These are phyloP conservation scores for Phylloscopus trochiloides DNA, from an alignment of 2,113 vertebrate genomes.

Conservation along the genomic window DNA sequence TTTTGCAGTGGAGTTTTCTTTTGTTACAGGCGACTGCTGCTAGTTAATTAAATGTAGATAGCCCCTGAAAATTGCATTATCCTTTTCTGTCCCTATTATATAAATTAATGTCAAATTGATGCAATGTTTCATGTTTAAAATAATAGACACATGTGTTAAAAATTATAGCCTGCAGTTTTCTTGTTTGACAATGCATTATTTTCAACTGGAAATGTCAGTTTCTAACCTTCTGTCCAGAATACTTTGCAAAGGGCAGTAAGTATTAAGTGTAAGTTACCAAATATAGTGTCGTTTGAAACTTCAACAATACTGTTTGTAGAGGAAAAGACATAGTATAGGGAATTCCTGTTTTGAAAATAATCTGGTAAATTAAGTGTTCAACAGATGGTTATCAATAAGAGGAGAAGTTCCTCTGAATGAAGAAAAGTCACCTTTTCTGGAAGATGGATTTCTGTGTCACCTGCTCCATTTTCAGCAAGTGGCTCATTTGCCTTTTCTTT, in stretches of 20 bases:
- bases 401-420: not conserved
- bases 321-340: not conserved
- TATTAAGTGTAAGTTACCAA: conserved; percentile 62
- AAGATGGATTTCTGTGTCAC: not conserved
- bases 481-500: not conserved
- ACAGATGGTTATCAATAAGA: not conserved
- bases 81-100: conserved; percentile 75
- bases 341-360: not conserved
- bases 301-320: not conserved
- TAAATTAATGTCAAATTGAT: conserved; percentile 79
- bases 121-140: conserved; percentile 76
- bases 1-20: conserved; percentile 49
- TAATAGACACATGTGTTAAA: conserved; percentile 77
- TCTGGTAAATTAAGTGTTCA: not conserved
- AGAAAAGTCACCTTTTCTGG: not conserved
- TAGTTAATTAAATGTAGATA: conserved; percentile 77
- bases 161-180: conserved; percentile 75
- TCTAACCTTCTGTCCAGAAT: conserved; percentile 66
- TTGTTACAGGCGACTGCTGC: conserved; percentile 65
- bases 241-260: conserved; percentile 54
- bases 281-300: conserved; percentile 57
- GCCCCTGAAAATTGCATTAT: conserved; percentile 70
- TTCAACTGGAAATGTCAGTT: conserved; percentile 69
- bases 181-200: conserved; percentile 74
- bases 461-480: not conserved